phyloP scores from a whole-genome alignment of 2,888 invertebrate species.

The Macrophya annulata region DNA sequence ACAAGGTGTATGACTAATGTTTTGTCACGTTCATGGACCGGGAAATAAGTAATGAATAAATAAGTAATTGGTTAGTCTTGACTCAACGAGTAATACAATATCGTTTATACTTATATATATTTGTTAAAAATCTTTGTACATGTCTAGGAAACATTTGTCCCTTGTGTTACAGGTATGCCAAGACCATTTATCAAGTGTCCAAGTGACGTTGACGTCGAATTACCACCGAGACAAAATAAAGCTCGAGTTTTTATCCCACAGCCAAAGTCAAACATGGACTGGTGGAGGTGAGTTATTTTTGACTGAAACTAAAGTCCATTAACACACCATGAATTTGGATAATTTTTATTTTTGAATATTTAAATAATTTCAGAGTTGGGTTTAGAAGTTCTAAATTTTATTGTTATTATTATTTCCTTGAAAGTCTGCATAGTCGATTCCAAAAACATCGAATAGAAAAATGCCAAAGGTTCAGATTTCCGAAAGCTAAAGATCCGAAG shows the following conservation, averaged over 20 bases:
- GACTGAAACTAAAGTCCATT: not conserved
- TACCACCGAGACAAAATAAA: slow-evolving; percentile 80
- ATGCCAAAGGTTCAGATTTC: too few species aligned
- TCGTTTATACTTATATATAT: slow-evolving; percentile 12
- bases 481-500: too few species aligned
- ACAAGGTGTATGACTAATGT: slow-evolving; percentile 11
- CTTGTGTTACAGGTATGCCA: slow-evolving; percentile 74
- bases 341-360: slow-evolving; percentile 49
- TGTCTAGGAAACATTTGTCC: slow-evolving; percentile 38
- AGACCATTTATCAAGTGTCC: slow-evolving; percentile 85
- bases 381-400: too few species aligned
- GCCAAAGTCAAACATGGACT: slow-evolving; percentile 85
- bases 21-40: not conserved
- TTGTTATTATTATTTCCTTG: too few species aligned
- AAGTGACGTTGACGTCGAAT: slow-evolving; percentile 82
- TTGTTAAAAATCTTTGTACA: not conserved
- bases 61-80: slow-evolving; percentile 30
- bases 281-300: slow-evolving; percentile 80
- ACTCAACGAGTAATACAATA: slow-evolving; percentile 19
- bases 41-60: slow-evolving; percentile 42
- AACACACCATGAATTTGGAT: not conserved
- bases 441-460: too few species aligned
- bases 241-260: slow-evolving; percentile 81
- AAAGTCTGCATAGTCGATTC: too few species aligned
- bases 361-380: not conserved